Conservation (phyloP, 2,797 vertebrate species). For the Astyanax mexicanus region DNA sequence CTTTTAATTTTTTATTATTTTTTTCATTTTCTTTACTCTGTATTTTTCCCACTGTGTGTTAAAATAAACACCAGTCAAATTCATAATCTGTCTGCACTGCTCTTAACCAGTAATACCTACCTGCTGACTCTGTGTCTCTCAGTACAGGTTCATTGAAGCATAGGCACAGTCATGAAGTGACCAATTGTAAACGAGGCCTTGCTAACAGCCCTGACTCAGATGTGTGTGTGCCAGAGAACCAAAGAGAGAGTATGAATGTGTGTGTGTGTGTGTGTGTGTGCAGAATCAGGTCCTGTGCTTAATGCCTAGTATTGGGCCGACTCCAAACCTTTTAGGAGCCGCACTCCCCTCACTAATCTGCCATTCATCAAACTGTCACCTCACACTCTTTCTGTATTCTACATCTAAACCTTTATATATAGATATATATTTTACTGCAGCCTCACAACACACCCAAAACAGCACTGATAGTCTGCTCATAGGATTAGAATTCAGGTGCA, state of each 20-base stretch:
- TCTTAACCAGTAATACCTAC: too few relatives aligned
- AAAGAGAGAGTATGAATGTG: neutral
- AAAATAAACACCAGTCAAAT: too few relatives aligned
- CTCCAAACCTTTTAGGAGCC: slow-evolving; percentile 59
- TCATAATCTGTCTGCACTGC: too few relatives aligned
- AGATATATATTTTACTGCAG: slow-evolving; percentile 18
- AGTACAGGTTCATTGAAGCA: too few relatives aligned
- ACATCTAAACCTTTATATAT: slow-evolving; percentile 17
- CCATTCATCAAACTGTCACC: slow-evolving; percentile 38
- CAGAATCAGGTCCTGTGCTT: slow-evolving; percentile 46
- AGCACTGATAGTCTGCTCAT: neutral
- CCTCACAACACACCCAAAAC: neutral
- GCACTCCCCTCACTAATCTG: slow-evolving; percentile 55
- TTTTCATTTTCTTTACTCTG: too few relatives aligned
- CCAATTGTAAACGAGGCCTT: too few relatives aligned
- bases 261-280: neutral
- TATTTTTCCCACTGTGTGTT: too few relatives aligned
- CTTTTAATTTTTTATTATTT: too few relatives aligned
- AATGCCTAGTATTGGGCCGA: slow-evolving; percentile 51
- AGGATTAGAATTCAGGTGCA: neutral
- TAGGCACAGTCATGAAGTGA: too few relatives aligned
- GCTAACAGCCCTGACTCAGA: too few relatives aligned
- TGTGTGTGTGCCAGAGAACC: neutral
- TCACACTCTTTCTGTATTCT: slow-evolving; percentile 25
- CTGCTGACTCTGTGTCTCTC: too few relatives aligned